A percentile compares a stretch with the other conserved stretches of the same genome.
phyloP scores from a whole-genome alignment of 2,888 invertebrate genomes.

The Nasonovia ribisnigri region DNA sequence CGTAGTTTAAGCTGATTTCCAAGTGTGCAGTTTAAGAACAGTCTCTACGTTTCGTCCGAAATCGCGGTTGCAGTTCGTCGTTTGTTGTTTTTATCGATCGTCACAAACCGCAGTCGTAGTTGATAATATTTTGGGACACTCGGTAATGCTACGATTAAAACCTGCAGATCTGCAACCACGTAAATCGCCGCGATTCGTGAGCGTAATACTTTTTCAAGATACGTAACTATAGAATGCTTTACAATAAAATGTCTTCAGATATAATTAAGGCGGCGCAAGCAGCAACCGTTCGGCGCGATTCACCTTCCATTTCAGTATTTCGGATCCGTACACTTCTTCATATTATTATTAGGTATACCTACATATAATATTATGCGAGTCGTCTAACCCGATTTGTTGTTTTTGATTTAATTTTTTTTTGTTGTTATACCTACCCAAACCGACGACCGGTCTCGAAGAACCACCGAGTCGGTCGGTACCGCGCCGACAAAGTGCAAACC shows the following conservation, averaged over 20 bases:
- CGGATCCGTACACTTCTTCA: not conserved
- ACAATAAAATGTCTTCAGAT: not conserved
- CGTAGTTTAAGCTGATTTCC: not conserved
- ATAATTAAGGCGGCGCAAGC: not conserved
- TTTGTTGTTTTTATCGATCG: not conserved
- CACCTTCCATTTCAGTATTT: conserved; percentile 8
- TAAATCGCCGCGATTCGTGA: not conserved
- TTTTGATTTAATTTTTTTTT: conserved; percentile 20
- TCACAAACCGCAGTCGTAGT: not conserved
- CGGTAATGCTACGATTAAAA: not conserved
- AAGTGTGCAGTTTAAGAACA: not conserved
- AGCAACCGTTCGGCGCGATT: not conserved
- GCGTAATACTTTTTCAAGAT: not conserved
- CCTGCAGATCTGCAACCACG: not conserved
- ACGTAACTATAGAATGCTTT: not conserved
- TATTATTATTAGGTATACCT: not conserved
- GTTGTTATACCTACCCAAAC: not conserved
- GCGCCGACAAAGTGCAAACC: conserved; percentile 43
- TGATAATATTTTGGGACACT: not conserved
- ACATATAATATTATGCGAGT: not conserved
- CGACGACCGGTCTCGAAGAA: conserved; percentile 24
- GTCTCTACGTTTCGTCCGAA: not conserved
- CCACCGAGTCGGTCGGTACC: not conserved
- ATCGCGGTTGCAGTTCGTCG: not conserved
- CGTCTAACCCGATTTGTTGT: conserved; percentile 20